A percentile compares a stretch with the other conserved stretches of the same genome.
These are phyloP conservation scores for Embiotoca jacksoni DNA, from an alignment of 2,113 vertebrate species.

Conservation along the genomic window DNA sequence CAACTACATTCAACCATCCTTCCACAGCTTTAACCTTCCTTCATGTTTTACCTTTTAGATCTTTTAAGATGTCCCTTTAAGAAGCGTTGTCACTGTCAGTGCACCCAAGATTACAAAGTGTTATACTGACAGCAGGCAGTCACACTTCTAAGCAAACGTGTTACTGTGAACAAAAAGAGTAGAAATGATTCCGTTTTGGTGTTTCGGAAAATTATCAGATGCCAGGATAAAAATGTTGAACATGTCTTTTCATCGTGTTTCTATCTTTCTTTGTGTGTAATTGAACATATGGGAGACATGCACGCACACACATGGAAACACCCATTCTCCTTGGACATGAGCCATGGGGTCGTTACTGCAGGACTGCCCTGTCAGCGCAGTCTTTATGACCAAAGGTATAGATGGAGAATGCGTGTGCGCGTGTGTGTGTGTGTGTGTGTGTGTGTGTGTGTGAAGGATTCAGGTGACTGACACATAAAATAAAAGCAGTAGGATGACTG, in stretches of 20 bases:
- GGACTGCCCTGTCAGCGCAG: slow-evolving; percentile 67
- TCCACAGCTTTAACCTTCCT: neutral
- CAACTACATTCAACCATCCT: neutral
- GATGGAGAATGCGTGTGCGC: neutral
- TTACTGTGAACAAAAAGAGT: neutral
- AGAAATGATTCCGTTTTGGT: neutral
- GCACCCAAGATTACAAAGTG: too few species aligned
- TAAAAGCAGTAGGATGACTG: slow-evolving; percentile 18
- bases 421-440: slow-evolving; percentile 1
- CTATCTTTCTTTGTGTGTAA: neutral
- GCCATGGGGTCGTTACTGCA: slow-evolving; percentile 38
- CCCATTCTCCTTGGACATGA: slow-evolving; percentile 31
- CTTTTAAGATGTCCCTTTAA: neutral
- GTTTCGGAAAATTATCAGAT: neutral
- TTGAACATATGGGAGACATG: neutral
- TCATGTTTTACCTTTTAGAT: neutral
- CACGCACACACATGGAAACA: neutral
- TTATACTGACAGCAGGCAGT: too few species aligned
- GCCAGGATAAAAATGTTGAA: too few species aligned
- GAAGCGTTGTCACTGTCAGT: too few species aligned
- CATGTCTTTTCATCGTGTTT: neutral
- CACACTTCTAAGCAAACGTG: neutral
- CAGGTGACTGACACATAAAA: slow-evolving; percentile 16
- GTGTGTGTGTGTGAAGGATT: neutral
- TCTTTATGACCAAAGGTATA: slow-evolving; percentile 35